Conservation (phyloP, 2,113 vertebrate genomes). For the Pionites leucogaster region DNA sequence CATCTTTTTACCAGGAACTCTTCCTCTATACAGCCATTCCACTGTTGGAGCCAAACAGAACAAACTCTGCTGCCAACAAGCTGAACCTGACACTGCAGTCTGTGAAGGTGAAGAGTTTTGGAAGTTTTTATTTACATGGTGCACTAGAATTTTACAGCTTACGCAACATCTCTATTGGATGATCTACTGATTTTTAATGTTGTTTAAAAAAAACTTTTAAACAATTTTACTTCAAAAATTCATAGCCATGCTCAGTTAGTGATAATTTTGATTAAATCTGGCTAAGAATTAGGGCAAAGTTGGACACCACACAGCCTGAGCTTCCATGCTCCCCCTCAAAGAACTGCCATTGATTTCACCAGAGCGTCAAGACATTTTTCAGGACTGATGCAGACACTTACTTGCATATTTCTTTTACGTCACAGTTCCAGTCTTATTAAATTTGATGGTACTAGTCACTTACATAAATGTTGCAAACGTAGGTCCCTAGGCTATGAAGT, state of each 20-base stretch:
- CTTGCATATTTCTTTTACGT: not conserved
- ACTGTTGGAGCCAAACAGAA: not conserved
- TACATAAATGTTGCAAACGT: not conserved
- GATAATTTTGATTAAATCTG: not conserved
- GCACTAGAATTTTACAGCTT: not conserved
- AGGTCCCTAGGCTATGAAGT: not conserved
- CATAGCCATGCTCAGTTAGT: not conserved
- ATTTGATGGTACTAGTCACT: not conserved
- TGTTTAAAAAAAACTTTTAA: not conserved
- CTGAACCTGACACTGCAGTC: not conserved
- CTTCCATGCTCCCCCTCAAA: not conserved
- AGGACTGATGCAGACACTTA: not conserved
- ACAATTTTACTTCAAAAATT: not conserved
- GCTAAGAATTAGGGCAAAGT: not conserved
- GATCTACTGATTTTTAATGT: not conserved
- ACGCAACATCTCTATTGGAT: not conserved
- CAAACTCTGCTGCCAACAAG: not conserved
- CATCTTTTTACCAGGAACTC: not conserved
- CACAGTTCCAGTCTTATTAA: not conserved
- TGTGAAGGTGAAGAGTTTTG: not conserved
- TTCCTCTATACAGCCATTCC: not conserved
- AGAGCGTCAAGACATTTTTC: not conserved
- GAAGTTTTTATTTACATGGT: not conserved
- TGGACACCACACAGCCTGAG: not conserved
- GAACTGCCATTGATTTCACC: not conserved